A percentile compares a stretch with the other conserved stretches of the same genome.
Conservation (phyloP, 2,113 vertebrate genomes). For the Bucco capensis region DNA sequence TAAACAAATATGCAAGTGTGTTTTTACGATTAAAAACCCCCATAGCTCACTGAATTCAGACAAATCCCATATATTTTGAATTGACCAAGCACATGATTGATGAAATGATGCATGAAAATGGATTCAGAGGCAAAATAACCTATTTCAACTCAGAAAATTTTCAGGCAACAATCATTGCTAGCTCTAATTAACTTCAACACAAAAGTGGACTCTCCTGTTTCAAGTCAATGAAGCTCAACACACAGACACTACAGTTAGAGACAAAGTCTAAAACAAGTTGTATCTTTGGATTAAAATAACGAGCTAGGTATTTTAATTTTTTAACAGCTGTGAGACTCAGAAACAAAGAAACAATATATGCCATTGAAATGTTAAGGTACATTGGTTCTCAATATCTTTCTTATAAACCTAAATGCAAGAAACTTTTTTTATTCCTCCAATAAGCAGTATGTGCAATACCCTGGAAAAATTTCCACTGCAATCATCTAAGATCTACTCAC, state of each 20-base stretch:
- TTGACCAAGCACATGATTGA: not conserved
- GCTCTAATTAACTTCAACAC: conserved; percentile 78
- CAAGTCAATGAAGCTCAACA: conserved; percentile 71
- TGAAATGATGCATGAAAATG: conserved; percentile 45
- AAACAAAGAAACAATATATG: conserved; percentile 26
- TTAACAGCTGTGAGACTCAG: conserved; percentile 9
- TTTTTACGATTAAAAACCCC: not conserved
- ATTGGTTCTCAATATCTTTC: not conserved
- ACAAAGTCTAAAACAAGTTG: conserved; percentile 56
- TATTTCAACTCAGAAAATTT: conserved; percentile 49
- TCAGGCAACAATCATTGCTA: conserved; percentile 73
- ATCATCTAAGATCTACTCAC: conserved; percentile 20
- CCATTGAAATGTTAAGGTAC: not conserved
- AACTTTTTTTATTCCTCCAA: not conserved
- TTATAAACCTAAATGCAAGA: not conserved
- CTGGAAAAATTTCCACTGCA: not conserved
- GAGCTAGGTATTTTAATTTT: conserved; percentile 42
- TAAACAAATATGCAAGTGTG: not conserved
- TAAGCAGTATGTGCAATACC: not conserved
- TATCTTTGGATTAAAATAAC: conserved; percentile 43
- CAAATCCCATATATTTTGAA: not conserved
- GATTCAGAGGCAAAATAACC: conserved; percentile 42
- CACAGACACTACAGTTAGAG: conserved; percentile 62
- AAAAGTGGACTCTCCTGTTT: conserved; percentile 62
- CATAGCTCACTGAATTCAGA: not conserved